A percentile compares a stretch with the other conserved stretches of the same genome.
phyloP scores from a whole-genome alignment of 2,797 vertebrate genomes.

The Ptychobarbus kaznakovi region DNA sequence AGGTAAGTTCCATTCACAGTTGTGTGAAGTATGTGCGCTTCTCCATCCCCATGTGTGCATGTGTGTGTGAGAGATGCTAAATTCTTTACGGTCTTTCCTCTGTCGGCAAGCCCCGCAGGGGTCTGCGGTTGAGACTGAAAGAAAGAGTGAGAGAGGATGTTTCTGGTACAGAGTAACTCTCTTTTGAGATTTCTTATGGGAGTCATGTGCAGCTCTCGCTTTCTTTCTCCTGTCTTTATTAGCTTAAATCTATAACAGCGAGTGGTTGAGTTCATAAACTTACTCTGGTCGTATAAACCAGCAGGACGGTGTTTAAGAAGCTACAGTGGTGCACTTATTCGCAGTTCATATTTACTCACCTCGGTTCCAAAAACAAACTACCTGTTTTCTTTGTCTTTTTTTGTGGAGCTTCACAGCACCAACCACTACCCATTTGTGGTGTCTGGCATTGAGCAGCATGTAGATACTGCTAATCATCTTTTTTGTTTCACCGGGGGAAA shows the following conservation, averaged over 20 bases:
- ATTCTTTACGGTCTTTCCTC: slow-evolving; percentile 41
- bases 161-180: slow-evolving; percentile 25
- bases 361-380: not conserved
- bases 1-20: slow-evolving; percentile 76
- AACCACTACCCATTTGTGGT: not conserved
- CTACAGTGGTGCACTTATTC: not conserved
- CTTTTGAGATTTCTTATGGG: slow-evolving; percentile 38
- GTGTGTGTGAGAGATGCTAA: slow-evolving; percentile 50
- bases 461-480: not conserved
- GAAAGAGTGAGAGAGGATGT: slow-evolving; percentile 41
- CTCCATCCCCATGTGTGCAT: slow-evolving; percentile 48
- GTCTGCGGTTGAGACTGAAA: slow-evolving; percentile 19
- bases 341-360: not conserved
- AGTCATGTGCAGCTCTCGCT: slow-evolving; percentile 26
- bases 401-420: not conserved
- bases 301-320: slow-evolving; percentile 38
- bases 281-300: slow-evolving; percentile 40
- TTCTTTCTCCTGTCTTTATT: slow-evolving; percentile 38
- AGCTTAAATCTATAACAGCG: slow-evolving; percentile 48
- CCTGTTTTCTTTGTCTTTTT: not conserved
- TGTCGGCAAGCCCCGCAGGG: slow-evolving; percentile 28
- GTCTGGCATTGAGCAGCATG: not conserved
- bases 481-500: not conserved
- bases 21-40: slow-evolving; percentile 55
- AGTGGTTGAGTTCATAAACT: slow-evolving; percentile 50